Base-by-base conservation (phyloP, 2,113 vertebrate genomes). In the Oryzias woworae region DNA sequence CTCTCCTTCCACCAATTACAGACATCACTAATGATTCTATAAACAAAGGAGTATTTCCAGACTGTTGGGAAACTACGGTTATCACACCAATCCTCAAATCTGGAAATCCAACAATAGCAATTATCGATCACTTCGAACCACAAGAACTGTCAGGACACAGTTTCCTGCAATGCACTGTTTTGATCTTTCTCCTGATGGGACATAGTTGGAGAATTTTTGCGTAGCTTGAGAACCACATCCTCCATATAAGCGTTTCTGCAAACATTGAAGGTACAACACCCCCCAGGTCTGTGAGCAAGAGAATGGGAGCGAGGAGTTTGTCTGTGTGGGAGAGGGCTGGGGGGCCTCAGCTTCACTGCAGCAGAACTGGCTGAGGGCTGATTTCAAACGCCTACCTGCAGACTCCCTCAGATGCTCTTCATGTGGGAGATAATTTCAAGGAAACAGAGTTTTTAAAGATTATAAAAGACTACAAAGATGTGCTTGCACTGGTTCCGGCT, bases 361-460 rank as follows among this genome's bases (percentile, higher is more conserved):
- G 72, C 62, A 71, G 83, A 77, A 77, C 53, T 41, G 67, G 69
- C 70, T n/a, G 18, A 81, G 73, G 75, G 77, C 82, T 80, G 73
- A 53, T 75, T 79, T 82, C 64, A 83, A 77, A 89, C 80, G 48
- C 86, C 86, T 77, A 80, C 85, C 71, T 52, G 22, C 66, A 66
- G 60, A 71, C 62, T 66, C 84, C 82, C 62, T 81, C 85, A 69
- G 66, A 77, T 71, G 22, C 66, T 59, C 55, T 72, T 61, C 45
- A 71, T 73, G 60, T 68, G 36, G 17, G 42, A 66, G 50, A 66
- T 10, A 53, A 23, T 67, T 36, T 47, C 26, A 62, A 66, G n/a
- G 53, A 58, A 62, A 61, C 42, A 16, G 53, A 58, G 31, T 60
- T 43, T n/a, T 41, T 6, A 13, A 22, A 4, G 60, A 67, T 71